phyloP scores from a whole-genome alignment of 1,140 invertebrate genomes.

The Heliconius congener region DNA sequence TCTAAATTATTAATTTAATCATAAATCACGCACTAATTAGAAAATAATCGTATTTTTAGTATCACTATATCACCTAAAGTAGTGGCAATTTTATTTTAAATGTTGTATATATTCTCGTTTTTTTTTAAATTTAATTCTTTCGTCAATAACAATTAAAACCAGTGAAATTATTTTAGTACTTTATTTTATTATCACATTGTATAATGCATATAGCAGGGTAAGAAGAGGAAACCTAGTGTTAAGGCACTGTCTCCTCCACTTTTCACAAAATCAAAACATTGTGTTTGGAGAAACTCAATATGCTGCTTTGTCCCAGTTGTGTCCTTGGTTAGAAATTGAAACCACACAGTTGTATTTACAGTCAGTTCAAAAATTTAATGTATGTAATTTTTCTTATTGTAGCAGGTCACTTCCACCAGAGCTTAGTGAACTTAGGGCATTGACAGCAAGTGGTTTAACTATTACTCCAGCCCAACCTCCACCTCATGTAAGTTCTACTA shows the following conservation, averaged over 20 bases:
- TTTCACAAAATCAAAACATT: too few relatives aligned
- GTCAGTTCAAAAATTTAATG: not conserved
- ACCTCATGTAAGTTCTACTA: constrained; percentile 68
- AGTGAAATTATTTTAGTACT: not conserved
- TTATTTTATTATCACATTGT: not conserved
- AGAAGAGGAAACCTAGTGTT: too few relatives aligned
- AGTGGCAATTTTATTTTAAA: too few relatives aligned
- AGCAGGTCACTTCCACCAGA: constrained; percentile 78
- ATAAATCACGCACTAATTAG: not conserved
- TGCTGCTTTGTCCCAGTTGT: not conserved
- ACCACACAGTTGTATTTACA: too few relatives aligned
- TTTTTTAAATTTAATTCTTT: too few relatives aligned
- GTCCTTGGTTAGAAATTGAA: not conserved
- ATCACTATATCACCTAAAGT: not conserved
- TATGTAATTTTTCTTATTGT: not conserved
- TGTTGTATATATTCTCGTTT: too few relatives aligned
- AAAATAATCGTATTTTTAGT: not conserved
- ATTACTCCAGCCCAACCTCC: constrained; percentile 80
- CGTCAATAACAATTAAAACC: not conserved
- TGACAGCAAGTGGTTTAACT: constrained; percentile 79
- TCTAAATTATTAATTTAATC: constrained; percentile 6
- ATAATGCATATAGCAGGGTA: too few relatives aligned
- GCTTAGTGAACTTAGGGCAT: constrained; percentile 74
- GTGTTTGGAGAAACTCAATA: too few relatives aligned
- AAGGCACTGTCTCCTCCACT: too few relatives aligned